Conservation (phyloP, 92 coral and sea anemone genomes). For the Siderastrea radians region DNA sequence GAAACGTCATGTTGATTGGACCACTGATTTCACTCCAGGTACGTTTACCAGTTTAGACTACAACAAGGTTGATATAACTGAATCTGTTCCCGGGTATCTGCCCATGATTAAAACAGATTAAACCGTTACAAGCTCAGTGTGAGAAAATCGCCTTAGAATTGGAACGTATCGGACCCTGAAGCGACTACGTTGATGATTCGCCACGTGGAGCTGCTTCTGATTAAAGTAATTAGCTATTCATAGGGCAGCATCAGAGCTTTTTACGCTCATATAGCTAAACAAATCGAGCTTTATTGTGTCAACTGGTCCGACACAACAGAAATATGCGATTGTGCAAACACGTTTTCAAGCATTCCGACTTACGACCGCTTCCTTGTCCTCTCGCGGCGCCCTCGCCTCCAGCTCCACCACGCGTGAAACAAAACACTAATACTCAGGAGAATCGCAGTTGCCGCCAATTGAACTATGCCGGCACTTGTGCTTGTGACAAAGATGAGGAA, state of each 20-base stretch:
- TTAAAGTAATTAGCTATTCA: neutral
- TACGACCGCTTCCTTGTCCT: neutral
- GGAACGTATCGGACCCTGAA: neutral
- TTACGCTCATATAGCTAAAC: neutral
- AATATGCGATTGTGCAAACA: neutral
- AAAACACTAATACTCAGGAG: neutral
- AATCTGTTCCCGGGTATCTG: slow-evolving; percentile 6
- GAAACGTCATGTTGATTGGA: neutral
- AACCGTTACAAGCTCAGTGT: too few species aligned
- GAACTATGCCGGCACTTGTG: neutral
- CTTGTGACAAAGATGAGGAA: neutral
- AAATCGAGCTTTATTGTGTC: neutral
- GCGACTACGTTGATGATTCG: neutral
- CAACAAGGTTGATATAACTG: neutral
- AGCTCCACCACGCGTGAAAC: neutral
- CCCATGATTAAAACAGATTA: neutral
- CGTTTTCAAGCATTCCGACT: neutral
- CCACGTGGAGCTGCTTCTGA: neutral
- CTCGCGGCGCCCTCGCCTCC: neutral
- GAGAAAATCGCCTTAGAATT: too few species aligned
- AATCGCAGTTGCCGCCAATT: neutral
- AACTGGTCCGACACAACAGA: neutral
- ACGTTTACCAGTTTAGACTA: neutral
- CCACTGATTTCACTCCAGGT: neutral
- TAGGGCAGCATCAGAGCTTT: neutral